These are phyloP conservation scores for Calliphora vicina DNA, from an alignment of 1,140 invertebrate genomes.

Conservation along the genomic window DNA sequence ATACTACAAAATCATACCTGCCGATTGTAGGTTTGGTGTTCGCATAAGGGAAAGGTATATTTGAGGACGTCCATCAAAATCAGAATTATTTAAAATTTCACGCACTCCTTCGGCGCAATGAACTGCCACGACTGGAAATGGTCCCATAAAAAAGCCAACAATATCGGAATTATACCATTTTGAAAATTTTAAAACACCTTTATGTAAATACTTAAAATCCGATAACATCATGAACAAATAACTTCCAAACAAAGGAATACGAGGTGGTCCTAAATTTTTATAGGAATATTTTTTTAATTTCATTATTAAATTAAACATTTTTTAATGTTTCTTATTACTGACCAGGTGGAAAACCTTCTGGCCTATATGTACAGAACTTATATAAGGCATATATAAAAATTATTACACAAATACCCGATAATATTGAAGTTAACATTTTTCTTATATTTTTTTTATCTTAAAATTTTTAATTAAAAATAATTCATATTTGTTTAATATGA, in stretches of 20 bases:
- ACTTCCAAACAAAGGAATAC: slow-evolving; percentile 57
- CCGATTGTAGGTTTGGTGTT: slow-evolving; percentile 50
- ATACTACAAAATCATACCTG: slow-evolving; percentile 49
- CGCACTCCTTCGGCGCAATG: slow-evolving; percentile 61
- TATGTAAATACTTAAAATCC: slow-evolving; percentile 56
- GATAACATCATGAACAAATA: slow-evolving; percentile 57
- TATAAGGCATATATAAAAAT: slow-evolving; percentile 47
- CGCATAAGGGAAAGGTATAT: slow-evolving; percentile 42
- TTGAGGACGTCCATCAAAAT: slow-evolving; percentile 62
- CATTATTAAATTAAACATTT: neutral
- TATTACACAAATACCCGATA: slow-evolving; percentile 42
- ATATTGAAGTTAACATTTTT: slow-evolving; percentile 52
- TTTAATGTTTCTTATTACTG: slow-evolving; percentile 20
- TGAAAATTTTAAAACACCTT: slow-evolving; percentile 50
- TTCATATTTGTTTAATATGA: neutral
- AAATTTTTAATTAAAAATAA: neutral
- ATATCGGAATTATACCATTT: slow-evolving; percentile 64
- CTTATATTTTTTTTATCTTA: neutral
- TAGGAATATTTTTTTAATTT: slow-evolving; percentile 9
- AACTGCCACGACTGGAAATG: slow-evolving; percentile 54
- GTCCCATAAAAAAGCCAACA: slow-evolving; percentile 63
- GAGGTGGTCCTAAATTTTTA: slow-evolving; percentile 48
- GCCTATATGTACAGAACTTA: slow-evolving; percentile 47
- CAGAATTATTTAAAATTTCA: slow-evolving; percentile 61
- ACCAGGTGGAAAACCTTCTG: slow-evolving; percentile 56